phyloP scores from a whole-genome alignment of 1,140 invertebrate genomes.

The Anastrepha ludens region DNA sequence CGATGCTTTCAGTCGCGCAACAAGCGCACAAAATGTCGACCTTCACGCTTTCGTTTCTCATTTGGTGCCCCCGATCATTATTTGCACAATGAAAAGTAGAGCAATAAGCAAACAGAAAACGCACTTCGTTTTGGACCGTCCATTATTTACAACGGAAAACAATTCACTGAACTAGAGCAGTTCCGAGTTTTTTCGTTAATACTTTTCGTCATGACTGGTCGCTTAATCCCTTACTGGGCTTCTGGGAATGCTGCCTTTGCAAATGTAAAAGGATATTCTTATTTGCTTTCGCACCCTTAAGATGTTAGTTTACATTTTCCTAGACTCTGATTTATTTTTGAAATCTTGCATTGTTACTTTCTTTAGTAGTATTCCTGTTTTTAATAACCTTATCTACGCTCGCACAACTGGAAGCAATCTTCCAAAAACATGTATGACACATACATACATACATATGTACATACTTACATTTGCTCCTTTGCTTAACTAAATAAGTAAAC shows the following conservation, averaged over 20 bases:
- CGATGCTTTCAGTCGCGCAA: constrained; percentile 8
- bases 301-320: background rate
- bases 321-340: constrained; percentile 10
- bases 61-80: constrained; percentile 32
- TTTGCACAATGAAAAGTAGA: constrained; percentile 33
- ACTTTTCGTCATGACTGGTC: background rate
- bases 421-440: too few relatives aligned
- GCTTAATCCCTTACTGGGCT: constrained; percentile 29
- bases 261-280: constrained; percentile 18
- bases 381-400: too few relatives aligned
- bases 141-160: constrained; percentile 4
- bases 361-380: too few relatives aligned
- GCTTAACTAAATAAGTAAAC: too few relatives aligned
- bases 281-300: constrained; percentile 42
- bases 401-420: too few relatives aligned
- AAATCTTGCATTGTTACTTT: background rate
- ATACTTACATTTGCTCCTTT: too few relatives aligned
- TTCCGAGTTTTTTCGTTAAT: constrained; percentile 21
- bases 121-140: constrained; percentile 2
- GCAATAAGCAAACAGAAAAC: background rate
- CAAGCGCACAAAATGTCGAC: constrained; percentile 16
- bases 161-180: background rate
- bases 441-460: too few relatives aligned
- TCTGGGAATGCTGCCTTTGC: background rate
- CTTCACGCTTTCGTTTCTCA: constrained; percentile 30